Percentiles rank a stretch among this genome's conserved stretches.
Conservation (phyloP, 2,797 vertebrate species). For the Macrochelys suwanniensis region DNA sequence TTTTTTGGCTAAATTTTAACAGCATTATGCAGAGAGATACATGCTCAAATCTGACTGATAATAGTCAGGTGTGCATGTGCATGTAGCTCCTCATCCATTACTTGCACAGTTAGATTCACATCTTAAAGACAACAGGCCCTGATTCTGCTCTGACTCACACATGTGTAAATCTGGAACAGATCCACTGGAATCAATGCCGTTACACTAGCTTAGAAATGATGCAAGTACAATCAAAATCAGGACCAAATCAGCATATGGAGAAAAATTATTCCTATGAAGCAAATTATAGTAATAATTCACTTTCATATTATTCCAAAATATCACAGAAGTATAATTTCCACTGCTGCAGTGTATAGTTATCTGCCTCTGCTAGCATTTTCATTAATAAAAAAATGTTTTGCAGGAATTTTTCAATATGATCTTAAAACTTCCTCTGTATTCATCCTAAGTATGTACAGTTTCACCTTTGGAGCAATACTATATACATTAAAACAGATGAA, state of each 20-base stretch:
- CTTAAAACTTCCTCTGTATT: neutral
- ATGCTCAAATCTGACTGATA: neutral
- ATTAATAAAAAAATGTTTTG: constrained; percentile 25
- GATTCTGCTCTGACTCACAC: neutral
- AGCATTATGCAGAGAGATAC: neutral
- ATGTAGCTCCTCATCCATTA: neutral
- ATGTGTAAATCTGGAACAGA: neutral
- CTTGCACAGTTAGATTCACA: neutral
- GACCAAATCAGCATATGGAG: neutral
- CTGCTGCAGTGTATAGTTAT: neutral
- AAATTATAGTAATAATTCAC: neutral
- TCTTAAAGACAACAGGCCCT: neutral
- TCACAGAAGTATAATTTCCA: neutral
- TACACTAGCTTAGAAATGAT: neutral
- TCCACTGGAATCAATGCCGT: neutral
- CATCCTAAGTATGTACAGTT: neutral
- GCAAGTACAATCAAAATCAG: constrained; percentile 14
- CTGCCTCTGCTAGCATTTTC: neutral
- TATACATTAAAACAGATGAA: neutral
- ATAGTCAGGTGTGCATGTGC: neutral
- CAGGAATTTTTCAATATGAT: neutral
- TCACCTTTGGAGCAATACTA: neutral
- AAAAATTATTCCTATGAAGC: neutral
- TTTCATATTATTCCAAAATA: neutral
- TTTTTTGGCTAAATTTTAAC: neutral